Percentiles rank a stretch among this genome's conserved stretches.
Conservation (phyloP, 2,113 vertebrate genomes). For the Leucosticte australis region DNA sequence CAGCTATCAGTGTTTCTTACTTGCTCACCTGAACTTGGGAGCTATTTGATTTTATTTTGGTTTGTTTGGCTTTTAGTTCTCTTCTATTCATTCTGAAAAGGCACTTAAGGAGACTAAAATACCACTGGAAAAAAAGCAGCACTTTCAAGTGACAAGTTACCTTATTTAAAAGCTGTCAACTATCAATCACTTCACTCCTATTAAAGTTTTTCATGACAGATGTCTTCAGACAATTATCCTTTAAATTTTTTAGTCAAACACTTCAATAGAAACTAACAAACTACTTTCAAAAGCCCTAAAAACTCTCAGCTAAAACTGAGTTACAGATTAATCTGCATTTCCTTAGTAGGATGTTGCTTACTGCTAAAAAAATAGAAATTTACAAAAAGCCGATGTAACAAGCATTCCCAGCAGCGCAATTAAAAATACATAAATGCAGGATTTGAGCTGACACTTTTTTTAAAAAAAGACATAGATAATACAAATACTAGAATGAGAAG, state of each 20-base stretch:
- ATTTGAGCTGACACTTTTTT: neutral
- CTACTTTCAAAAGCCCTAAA: neutral
- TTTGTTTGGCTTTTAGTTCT: slow-evolving; percentile 36
- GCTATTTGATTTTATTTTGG: neutral
- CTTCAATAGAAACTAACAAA: neutral
- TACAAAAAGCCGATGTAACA: neutral
- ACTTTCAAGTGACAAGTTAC: neutral
- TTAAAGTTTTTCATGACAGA: neutral
- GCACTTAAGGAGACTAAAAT: slow-evolving; percentile 4
- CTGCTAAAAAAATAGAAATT: neutral
- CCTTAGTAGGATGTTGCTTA: neutral
- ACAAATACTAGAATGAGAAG: neutral
- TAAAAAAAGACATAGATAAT: neutral
- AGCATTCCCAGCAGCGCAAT: neutral
- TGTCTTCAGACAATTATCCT: slow-evolving; percentile 21
- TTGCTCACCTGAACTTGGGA: neutral
- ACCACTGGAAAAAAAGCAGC: neutral
- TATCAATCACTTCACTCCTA: neutral
- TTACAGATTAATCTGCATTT: neutral
- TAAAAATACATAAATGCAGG: neutral
- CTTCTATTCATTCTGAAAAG: slow-evolving; percentile 59
- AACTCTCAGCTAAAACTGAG: neutral
- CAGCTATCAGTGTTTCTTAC: neutral
- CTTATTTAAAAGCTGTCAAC: neutral
- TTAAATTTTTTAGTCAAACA: slow-evolving; percentile 10